Evolutionary conservation across 2,888 invertebrate genomes (phyloP).

Genomic region (Diaphora mendica): DNA sequence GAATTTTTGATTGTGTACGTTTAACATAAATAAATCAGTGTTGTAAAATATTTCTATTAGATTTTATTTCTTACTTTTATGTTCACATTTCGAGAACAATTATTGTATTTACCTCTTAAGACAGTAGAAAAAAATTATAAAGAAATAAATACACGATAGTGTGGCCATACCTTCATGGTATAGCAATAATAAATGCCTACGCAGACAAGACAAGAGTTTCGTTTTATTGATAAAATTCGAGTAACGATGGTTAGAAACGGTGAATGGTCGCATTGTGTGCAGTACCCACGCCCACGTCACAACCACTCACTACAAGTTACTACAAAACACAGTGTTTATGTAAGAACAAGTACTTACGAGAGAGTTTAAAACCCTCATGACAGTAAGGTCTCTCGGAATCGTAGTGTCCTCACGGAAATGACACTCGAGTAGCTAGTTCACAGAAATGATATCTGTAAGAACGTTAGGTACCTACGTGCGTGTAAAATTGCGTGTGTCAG

Average conservation of each 20-base stretch:
- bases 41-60: neutral
- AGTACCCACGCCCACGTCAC: conserved; percentile 23
- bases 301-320: conserved; percentile 5
- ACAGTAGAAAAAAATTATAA: neutral
- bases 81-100: no score
- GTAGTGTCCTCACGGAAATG: conserved; percentile 7
- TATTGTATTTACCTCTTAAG: no score
- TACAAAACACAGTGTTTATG: conserved; percentile 17
- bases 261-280: conserved; percentile 21
- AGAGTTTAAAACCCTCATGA: conserved; percentile 1
- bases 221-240: conserved; percentile 18
- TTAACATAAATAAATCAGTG: neutral
- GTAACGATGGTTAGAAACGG: conserved; percentile 11
- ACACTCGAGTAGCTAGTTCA: conserved; percentile 1
- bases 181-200: conserved; percentile 20
- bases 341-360: conserved; percentile 9
- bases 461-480: conserved; percentile 1
- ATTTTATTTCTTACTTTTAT: neutral
- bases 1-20: neutral
- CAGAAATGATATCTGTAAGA: conserved; percentile 1
- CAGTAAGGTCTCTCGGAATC: conserved; percentile 1
- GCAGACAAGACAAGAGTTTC: conserved; percentile 17
- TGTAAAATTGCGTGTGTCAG: neutral
- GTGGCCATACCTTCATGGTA: conserved; percentile 5
- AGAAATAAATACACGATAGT: conserved; percentile 8